Evolutionary conservation across 2,113 vertebrate species (phyloP), one percentile per base, ranked within the genome.

Genomic region (Blennius ocellaris): DNA sequence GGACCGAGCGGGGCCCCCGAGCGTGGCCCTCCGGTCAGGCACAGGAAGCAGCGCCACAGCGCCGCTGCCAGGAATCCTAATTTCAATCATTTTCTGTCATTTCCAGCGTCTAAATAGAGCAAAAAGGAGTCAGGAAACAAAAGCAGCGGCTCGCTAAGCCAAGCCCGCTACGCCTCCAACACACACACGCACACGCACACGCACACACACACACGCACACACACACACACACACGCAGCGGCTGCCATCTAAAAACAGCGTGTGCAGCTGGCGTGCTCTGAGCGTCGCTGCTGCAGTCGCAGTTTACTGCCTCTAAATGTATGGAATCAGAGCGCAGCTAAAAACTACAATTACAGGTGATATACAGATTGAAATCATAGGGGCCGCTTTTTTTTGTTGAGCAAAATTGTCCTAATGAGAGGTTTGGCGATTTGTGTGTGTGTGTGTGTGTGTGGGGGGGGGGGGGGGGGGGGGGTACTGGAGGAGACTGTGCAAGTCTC

Each of bases 271-370:
- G 96, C 93, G 93, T 95, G 95, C 95, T 96, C 94, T 94, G 93
- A 94, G 95, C 91, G 93, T 95, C 93, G 94, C 93, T 90, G 94
- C 73, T 94, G 93, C 95, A 94, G 95, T 94, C 91, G 90, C 95
- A 94, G 96, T 95, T 95, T 95, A 94, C 94, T 67, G 73, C 91
- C 0, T 94, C 94, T 97, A 98, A 99, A 99, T 99, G 97, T 98
- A 99, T 99, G 97, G 97, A 99, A 99, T 99, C 97, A 99, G 95
- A 93, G 95, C 93, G 94, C 93, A 87, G 92, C 96, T 99, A 99
- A 99, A 98, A 98, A 99, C 97, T 97, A 97, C 97, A 98, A 99
- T 99, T 99, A 99, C 97, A 99, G 97, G 97, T 99, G 97, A 99
- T 99, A 97, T 96, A 96, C 96, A 97, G 97, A 98, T 98, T 98